Evolutionary conservation across 1,140 invertebrate species (phyloP), one percentile per base, ranked within the genome.

Genomic region (Nylanderia fulva): DNA sequence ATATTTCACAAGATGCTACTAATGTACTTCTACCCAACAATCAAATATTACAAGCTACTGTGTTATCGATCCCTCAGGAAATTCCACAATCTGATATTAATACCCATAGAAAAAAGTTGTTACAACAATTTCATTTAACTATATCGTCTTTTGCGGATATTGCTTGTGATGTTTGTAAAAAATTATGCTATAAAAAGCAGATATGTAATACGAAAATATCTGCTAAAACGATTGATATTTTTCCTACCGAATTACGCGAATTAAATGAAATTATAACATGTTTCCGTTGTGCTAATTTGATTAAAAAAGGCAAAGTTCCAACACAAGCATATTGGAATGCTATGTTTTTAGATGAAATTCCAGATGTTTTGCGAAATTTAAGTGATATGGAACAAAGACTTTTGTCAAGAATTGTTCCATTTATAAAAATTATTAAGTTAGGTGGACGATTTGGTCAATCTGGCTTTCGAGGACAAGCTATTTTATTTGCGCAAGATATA

Each of bases 301-400:
- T 64, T 6, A 64, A 64, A 63, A 63, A 63, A 36, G 60, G 8
- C 7, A 63, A 63, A 36, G 18, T 63, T 36, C 60, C 60, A n/a
- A 64, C 33, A 64, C 63, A 39, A 64, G n/a, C n/a, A 39, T 64
- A 39, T 64, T 64, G 18, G 63, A 64, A 64, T 21, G 63, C 63
- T 64, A 64, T 64, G 33, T 21, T 64, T 64, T 21, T 64, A 39
- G 11, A 64, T 21, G 33, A 64, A 11, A 39, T 64, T 39, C n/a
- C n/a, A 13, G 11, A 36, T 4, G 33, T 64, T 21, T 39, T 64
- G 21, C 11, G 9, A 64, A n/a, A 64, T 64, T 64, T 21, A 64
- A 36, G n/a, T 64, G 33, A 64, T 2, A 64, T 64, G 4, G 33
- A 64, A 39, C 33, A 33, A 64, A 36, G 29, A 39, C 33, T 64